Conservation (phyloP, 2,888 invertebrate species). For the Endotricha flammealis region DNA sequence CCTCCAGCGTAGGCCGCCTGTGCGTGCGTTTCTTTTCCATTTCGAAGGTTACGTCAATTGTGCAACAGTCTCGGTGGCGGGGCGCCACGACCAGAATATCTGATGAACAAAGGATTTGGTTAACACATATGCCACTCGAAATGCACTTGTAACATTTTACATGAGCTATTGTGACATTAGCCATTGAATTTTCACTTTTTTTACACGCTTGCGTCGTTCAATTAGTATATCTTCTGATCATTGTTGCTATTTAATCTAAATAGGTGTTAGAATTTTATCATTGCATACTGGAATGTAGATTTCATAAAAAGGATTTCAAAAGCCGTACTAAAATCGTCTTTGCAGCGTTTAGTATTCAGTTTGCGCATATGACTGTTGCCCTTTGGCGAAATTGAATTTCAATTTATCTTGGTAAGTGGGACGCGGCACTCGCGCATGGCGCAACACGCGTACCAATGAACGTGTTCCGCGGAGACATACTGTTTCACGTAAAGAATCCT, state of each 20-base stretch:
- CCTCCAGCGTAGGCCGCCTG: too few relatives aligned
- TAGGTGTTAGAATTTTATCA: not conserved
- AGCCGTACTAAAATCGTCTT: conserved; percentile 10
- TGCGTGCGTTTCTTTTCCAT: conserved; percentile 61
- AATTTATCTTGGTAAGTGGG: conserved; percentile 70
- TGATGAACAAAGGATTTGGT: conserved; percentile 46
- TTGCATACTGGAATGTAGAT: conserved; percentile 5
- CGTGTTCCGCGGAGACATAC: conserved; percentile 47
- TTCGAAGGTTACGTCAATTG: conserved; percentile 59
- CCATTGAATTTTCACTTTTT: too few relatives aligned
- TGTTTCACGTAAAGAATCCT: conserved; percentile 16
- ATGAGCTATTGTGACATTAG: too few relatives aligned
- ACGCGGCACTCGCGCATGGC: conserved; percentile 51
- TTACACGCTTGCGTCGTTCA: too few relatives aligned
- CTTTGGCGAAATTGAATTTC: conserved; percentile 73
- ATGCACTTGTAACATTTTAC: conserved; percentile 4
- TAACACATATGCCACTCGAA: conserved; percentile 19
- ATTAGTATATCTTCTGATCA: too few relatives aligned
- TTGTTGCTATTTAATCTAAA: not conserved
- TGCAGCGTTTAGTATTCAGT: conserved; percentile 36
- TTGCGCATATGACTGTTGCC: conserved; percentile 50
- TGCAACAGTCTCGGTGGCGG: conserved; percentile 47
- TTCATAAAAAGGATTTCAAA: not conserved
- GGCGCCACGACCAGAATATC: conserved; percentile 45
- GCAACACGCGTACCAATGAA: conserved; percentile 59